These are phyloP conservation scores for Eugnorisma glareosa DNA, from an alignment of 2,888 invertebrate species.

Conservation along the genomic window DNA sequence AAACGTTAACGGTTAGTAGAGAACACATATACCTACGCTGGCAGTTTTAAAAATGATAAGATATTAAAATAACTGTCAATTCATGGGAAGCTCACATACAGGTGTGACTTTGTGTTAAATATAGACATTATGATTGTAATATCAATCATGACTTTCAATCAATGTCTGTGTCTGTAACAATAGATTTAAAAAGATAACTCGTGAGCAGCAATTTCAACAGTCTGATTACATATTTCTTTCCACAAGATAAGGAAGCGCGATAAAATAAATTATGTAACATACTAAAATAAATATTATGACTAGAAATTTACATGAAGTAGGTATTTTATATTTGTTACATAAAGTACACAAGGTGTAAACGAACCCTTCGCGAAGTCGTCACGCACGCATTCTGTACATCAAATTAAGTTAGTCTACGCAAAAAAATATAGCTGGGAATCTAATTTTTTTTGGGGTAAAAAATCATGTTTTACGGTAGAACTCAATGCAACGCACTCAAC, in stretches of 20 bases:
- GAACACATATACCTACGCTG: no score
- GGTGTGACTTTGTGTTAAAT: background rate
- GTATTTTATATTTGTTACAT: background rate
- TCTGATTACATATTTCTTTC: background rate
- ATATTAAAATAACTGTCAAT: background rate
- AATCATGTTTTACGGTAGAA: no score
- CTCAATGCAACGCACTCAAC: no score
- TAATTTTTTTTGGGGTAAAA: no score
- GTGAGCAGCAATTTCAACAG: background rate
- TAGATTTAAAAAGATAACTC: conserved; percentile 1
- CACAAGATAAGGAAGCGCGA: background rate
- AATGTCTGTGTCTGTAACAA: conserved; percentile 3
- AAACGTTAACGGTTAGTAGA: no score
- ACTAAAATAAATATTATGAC: background rate
- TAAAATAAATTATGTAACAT: conserved; percentile 9
- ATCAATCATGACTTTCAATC: conserved; percentile 18
- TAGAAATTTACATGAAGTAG: background rate
- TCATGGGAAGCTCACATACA: background rate
- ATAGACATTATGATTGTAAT: background rate
- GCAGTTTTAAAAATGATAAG: background rate
- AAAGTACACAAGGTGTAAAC: no score
- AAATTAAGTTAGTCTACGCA: no score
- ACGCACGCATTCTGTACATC: no score
- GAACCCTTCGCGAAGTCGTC: no score
- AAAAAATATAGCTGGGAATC: no score